Evolutionary conservation across 1,140 invertebrate species (phyloP).

Genomic region (Heliconius nattereri): DNA sequence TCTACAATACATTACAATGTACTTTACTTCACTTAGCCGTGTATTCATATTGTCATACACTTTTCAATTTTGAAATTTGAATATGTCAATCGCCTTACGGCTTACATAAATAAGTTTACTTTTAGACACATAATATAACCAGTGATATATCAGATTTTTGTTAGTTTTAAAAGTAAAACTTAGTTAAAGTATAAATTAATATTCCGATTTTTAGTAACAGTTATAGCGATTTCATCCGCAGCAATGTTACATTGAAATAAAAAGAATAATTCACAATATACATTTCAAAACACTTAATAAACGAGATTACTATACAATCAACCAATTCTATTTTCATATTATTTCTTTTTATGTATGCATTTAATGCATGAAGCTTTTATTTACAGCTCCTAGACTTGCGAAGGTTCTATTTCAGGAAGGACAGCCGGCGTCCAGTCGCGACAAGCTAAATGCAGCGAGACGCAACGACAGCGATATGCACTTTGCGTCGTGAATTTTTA

Average conservation of each 20-base stretch:
- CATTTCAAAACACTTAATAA: no score
- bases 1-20: slow-evolving; percentile 6
- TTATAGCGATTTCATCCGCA: no score
- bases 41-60: neutral
- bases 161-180: no score
- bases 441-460: slow-evolving; percentile 64
- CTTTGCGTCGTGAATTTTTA: slow-evolving; percentile 73
- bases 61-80: neutral
- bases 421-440: slow-evolving; percentile 54
- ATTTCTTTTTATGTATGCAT: neutral
- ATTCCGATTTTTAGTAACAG: no score
- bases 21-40: neutral
- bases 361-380: neutral
- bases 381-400: slow-evolving; percentile 41
- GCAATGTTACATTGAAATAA: no score
- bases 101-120: neutral
- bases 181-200: neutral
- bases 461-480: slow-evolving; percentile 71
- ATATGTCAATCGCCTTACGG: neutral
- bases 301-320: no score
- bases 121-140: neutral
- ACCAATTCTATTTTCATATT: no score
- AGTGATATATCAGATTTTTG: neutral
- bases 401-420: slow-evolving; percentile 64
- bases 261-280: no score